phyloP scores from a whole-genome alignment of 1,140 invertebrate species.

The Platyura marginata region DNA sequence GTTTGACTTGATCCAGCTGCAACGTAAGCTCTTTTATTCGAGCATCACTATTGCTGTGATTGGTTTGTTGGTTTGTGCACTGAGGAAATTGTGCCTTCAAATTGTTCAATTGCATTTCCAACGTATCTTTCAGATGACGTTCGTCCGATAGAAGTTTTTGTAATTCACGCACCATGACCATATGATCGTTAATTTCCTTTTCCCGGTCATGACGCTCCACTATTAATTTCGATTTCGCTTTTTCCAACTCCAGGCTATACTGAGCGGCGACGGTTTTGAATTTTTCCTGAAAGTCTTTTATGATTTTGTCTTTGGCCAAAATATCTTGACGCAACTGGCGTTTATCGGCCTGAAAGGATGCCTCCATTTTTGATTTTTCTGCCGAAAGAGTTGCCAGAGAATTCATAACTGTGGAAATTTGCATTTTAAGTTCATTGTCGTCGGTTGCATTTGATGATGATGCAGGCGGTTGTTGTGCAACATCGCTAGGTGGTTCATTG shows the following conservation, averaged over 20 bases:
- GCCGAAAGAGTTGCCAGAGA: conserved; percentile 59
- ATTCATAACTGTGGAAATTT: conserved; percentile 45
- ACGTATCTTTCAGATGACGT: conserved; percentile 35
- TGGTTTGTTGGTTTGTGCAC: conserved; percentile 4
- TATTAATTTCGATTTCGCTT: conserved; percentile 49
- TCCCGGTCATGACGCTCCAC: conserved; percentile 59
- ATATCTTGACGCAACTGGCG: conserved; percentile 49
- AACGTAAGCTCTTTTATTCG: conserved; percentile 30
- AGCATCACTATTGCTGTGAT: conserved; percentile 14
- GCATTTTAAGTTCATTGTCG: conserved; percentile 20
- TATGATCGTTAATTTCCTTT: conserved; percentile 55
- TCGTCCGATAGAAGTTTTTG: conserved; percentile 43
- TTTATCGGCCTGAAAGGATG: conserved; percentile 60
- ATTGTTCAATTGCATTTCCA: conserved; percentile 35
- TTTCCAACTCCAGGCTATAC: conserved; percentile 38
- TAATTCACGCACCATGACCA: conserved; percentile 43
- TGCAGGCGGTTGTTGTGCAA: not conserved
- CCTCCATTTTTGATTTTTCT: conserved; percentile 69
- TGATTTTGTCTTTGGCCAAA: conserved; percentile 42
- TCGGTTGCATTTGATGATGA: not conserved
- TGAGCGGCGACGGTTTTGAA: conserved; percentile 34
- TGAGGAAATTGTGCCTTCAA: conserved; percentile 26
- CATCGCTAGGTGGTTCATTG: not conserved
- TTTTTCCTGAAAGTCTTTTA: conserved; percentile 39
- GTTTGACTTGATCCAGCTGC: conserved; percentile 42